phyloP scores from a whole-genome alignment of 2,888 invertebrate species.

The Eupithecia pulchellata region DNA sequence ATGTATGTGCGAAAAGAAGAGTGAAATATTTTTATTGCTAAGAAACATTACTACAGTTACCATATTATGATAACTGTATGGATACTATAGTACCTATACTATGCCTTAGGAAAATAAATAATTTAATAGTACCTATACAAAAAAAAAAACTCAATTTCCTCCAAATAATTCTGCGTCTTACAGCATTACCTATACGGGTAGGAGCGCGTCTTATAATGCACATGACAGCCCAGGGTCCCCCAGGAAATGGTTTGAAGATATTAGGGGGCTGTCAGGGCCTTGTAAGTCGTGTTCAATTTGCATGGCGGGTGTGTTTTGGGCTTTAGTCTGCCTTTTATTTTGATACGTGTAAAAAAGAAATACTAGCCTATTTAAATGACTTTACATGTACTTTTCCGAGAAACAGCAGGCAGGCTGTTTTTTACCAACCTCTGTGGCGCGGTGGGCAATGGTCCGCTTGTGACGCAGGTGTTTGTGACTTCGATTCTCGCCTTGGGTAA shows the following conservation, averaged over 20 bases:
- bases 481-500: no score
- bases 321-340: background rate
- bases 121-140: background rate
- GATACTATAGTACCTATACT: no score
- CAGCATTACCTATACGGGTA: slow-evolving; percentile 24
- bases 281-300: slow-evolving; percentile 44
- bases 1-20: no score
- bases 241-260: slow-evolving; percentile 48
- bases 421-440: no score
- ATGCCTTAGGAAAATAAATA: no score
- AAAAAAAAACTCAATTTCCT: slow-evolving; percentile 1
- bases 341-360: no score
- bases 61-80: no score
- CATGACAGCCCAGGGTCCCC: slow-evolving; percentile 47
- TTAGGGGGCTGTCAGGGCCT: slow-evolving; percentile 61
- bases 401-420: background rate
- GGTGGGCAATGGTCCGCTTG: no score
- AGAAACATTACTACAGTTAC: no score
- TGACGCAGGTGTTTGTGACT: no score
- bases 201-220: slow-evolving; percentile 49
- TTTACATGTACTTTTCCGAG: background rate
- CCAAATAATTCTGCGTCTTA: slow-evolving; percentile 25
- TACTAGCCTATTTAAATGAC: background rate
- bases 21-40: no score
- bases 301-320: slow-evolving; percentile 33